Evolutionary conservation across 2,888 invertebrate species (phyloP), one percentile per base, ranked within the genome.

Genomic region (Lycia hirtaria): DNA sequence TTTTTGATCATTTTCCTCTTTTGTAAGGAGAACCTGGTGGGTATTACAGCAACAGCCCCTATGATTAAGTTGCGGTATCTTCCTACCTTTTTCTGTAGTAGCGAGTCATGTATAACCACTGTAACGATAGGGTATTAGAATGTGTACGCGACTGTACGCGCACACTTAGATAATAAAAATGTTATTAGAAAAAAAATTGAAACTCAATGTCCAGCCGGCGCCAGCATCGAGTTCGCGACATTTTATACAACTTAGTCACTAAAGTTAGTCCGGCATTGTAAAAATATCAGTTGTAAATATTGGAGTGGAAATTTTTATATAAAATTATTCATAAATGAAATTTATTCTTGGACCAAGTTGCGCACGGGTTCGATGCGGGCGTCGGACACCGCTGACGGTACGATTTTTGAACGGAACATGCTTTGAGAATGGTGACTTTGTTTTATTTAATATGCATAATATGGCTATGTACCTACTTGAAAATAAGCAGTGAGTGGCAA

Each of bases 281-380:
- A 88, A 83, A 85, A 85, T 84, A 83, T 81, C 87, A 86, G 81
- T 85, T 91, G 90, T 89, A 91, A 89, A 91, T 91, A 91, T 89
- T 87, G 83, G 87, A 87, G 83, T 80, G 87, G 85, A 90, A 89
- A 88, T 88, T 91, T 90, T 89, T 88, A 88, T 90, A 90, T 85
- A 88, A 88, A 89, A 85, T 87, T 85, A 85, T 88, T 87, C 84
- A 77, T 86, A 87, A 82, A 77, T 81, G 81, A 87, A 82, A 77
- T 82, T 81, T 85, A 87, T 83, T 83, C 83, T 83, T 80, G 83
- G 87, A 85, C 84, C 80, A 80, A 83, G 86, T 83, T 75, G 81
- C 68, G 68, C 63, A 76, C 64, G 73, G 76, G 65, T 74, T 68
- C 28, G 56, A 24, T 28, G 38, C 63, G 55, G 47, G 1, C 44